These are phyloP conservation scores for Steinernema carpocapsae DNA, from an alignment of 2,888 invertebrate genomes.

Conservation along the genomic window DNA sequence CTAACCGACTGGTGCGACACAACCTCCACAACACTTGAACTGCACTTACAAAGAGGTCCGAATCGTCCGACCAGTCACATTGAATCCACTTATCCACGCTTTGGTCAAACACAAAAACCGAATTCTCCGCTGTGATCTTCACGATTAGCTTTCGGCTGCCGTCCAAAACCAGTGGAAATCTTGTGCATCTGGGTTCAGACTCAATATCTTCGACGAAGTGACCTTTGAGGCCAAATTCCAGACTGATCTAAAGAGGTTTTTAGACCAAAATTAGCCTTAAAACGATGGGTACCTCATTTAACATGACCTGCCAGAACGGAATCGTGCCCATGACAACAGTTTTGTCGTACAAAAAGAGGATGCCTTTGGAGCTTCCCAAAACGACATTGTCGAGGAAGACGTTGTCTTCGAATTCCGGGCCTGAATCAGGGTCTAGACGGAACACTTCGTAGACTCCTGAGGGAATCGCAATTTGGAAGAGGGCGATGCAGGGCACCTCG, in stretches of 20 bases:
- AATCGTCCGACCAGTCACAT: background rate
- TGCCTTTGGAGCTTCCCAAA: constrained; percentile 34
- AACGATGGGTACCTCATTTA: constrained; percentile 26
- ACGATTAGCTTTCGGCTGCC: constrained; percentile 36
- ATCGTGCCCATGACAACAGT: constrained; percentile 42
- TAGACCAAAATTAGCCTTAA: background rate
- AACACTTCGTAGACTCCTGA: constrained; percentile 9
- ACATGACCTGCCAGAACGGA: constrained; percentile 40
- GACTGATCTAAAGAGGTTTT: constrained; percentile 30
- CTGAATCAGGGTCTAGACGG: constrained; percentile 29
- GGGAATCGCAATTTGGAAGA: constrained; percentile 25
- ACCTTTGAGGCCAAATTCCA: constrained; percentile 23
- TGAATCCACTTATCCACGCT: background rate
- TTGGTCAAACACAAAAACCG: constrained; percentile 11
- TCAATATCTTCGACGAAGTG: constrained; percentile 32
- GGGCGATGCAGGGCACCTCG: constrained; percentile 32
- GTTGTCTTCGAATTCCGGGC: constrained; percentile 28
- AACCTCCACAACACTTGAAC: background rate
- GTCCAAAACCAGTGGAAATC: constrained; percentile 42
- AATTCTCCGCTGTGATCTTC: constrained; percentile 9
- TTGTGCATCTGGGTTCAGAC: constrained; percentile 35
- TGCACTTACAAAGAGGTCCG: constrained; percentile 31
- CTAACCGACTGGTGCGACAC: constrained; percentile 39
- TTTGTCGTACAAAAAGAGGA: constrained; percentile 40
- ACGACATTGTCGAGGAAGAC: constrained; percentile 38